Evolutionary conservation across 1,140 invertebrate genomes (phyloP), one percentile per base, ranked within the genome.

Genomic region (Cotesia typhae): DNA sequence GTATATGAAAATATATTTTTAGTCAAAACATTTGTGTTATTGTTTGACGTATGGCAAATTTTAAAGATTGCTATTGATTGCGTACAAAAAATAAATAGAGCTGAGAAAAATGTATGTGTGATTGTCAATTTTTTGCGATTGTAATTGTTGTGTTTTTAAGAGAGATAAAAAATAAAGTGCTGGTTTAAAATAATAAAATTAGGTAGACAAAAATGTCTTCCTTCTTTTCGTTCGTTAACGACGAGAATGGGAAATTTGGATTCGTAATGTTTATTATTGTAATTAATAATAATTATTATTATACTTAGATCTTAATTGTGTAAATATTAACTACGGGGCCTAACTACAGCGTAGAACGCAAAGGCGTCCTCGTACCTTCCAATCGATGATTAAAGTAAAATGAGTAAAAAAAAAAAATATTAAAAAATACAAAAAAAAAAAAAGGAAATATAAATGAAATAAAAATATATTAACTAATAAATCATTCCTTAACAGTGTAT

Each of bases 401-500:
- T 71, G 63, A 71, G 72, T 38, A 59, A 71, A 59, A 12, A 41
- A 66, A 41, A 68, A 67, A 70, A 70, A 35, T 64, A 71, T 52
- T 17, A 41, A 66, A 41, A 68, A 70, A 72, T 72, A 55, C 68
- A 71, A 47, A 75, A 64, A 69, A 73, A 73, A 70, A 70, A 17
- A 55, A 67, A 67, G 76, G 73, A 74, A 76, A 75, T 77, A 78
- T 76, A 66, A 28, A 28, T 52, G 47, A 77, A 75, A 77, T 71
- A 78, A 71, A 78, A 71, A 77, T 77, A 75, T 77, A 83, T 83
- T 28, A 83, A 83, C 82, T 77, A 83, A 84, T 80, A 79, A 85
- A 85, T 85, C 85, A 86, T 86, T 86, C 83, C 85, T 82, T 80
- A 80, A 83, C 77, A 77, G 76, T 83, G 75, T 85, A 84, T 84